Evolutionary conservation across 2,888 invertebrate genomes (phyloP), one percentile per base, ranked within the genome.

Genomic region (Stenotaenia linearis): DNA sequence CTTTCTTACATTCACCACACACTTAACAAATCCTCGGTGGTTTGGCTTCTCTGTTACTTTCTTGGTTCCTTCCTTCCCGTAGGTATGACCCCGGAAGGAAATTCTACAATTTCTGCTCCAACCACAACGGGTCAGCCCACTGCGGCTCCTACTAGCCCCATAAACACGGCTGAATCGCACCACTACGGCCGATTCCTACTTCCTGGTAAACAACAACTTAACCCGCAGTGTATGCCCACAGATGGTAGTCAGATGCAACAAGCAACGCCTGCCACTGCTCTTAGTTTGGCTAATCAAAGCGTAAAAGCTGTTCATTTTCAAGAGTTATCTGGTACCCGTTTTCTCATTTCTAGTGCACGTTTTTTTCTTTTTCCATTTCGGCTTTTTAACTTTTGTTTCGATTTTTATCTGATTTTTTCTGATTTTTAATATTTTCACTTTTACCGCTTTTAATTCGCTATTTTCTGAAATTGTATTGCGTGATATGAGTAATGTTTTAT

Each of bases 131-230:
- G 32, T n/a, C 75, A 75, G n/a, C 18, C 28, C 15, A 7, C 75
- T n/a, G 86, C 10, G 15, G 25, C 69, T n/a, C 81, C 82, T 77
- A 80, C 82, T 74, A 81, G 80, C 50, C 81, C 82, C 50, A 76
- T 74, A 37, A 77, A 77, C 80, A 80, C 79, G 79, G 80, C 79
- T 80, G 82, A 82, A 69, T 81, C 82, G 61, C 81, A 81, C 69
- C 81, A 81, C 77, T 82, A 85, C 83, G 90, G 89, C 88, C 90
- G 91, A 88, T 91, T 91, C 88, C 90, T 91, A 88, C 89, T 90
- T 32, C 79, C 80, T 28, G 80, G 80, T 80, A 80, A 80, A 79
- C 77, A 45, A 69, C 69, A 69, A 23, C 25, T 28, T 69, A 69
- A 28, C 69, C 0, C 69, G 69, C 69, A 69, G 28, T 40, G 23